Evolutionary conservation across 2,113 vertebrate species (phyloP).

Genomic region (Pluvianellus socialis): DNA sequence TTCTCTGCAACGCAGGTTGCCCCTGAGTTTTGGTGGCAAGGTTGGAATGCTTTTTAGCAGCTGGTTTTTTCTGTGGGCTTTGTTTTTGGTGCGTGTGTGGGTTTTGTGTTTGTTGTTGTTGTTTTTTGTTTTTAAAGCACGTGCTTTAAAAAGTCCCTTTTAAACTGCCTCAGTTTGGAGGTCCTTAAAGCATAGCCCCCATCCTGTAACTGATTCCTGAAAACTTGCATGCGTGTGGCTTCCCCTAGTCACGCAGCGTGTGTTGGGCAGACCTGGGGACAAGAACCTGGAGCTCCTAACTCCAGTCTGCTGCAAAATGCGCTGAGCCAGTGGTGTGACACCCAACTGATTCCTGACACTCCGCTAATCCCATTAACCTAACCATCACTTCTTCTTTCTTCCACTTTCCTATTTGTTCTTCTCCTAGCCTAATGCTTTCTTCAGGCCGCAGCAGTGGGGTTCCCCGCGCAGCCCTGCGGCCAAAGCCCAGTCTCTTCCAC

Average conservation of each 20-base stretch:
- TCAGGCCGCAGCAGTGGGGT: conserved; percentile 70
- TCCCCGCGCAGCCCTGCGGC: conserved; percentile 57
- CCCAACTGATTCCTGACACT: not conserved
- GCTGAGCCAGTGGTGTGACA: not conserved
- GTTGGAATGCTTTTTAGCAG: conserved; percentile 14
- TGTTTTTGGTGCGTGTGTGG: not conserved
- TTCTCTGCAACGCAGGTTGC: conserved; percentile 21
- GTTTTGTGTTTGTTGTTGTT: not conserved
- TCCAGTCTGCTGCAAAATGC: not conserved
- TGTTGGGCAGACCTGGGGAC: not conserved
- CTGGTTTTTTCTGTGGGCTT: not conserved
- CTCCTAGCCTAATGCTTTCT: conserved; percentile 64
- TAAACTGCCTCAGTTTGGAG: not conserved
- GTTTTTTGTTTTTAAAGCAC: not conserved
- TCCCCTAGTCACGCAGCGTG: not conserved
- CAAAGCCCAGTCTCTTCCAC: conserved; percentile 79
- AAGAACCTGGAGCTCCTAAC: not conserved
- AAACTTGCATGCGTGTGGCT: not conserved
- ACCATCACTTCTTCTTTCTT: not conserved
- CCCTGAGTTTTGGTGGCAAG: conserved; percentile 28
- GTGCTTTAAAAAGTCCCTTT: not conserved
- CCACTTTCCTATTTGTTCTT: not conserved
- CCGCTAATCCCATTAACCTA: not conserved
- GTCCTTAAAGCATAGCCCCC: not conserved
- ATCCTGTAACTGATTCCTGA: not conserved